These are phyloP conservation scores for Eupithecia centaureata DNA, from an alignment of 2,888 invertebrate genomes.

Conservation along the genomic window DNA sequence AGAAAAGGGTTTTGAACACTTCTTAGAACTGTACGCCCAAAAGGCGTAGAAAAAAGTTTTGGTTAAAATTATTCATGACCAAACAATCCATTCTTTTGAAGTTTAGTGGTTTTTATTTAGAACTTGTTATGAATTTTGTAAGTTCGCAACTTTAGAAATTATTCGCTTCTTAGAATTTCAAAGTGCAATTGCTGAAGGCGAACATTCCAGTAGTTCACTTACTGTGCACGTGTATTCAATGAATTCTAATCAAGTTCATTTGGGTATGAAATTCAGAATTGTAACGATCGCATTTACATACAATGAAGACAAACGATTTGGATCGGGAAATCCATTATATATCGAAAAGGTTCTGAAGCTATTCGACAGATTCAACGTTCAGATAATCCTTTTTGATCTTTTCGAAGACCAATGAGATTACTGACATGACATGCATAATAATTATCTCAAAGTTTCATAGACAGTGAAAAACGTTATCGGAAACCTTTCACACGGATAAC, in stretches of 20 bases:
- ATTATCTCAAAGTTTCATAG: not conserved
- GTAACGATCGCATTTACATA: constrained; percentile 43
- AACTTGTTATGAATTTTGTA: constrained; percentile 31
- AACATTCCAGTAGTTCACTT: constrained; percentile 49
- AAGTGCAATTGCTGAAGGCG: constrained; percentile 55
- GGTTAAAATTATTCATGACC: constrained; percentile 53
- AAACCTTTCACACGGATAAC: constrained; percentile 36
- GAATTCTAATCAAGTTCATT: constrained; percentile 55
- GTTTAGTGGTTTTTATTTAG: constrained; percentile 47
- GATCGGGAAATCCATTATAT: constrained; percentile 16
- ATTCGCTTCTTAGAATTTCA: constrained; percentile 59
- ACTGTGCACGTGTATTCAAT: constrained; percentile 45
- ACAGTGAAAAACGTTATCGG: constrained; percentile 26
- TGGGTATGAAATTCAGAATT: constrained; percentile 44
- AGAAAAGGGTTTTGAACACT: constrained; percentile 65
- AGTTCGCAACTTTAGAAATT: constrained; percentile 48
- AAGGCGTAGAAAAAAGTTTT: constrained; percentile 52
- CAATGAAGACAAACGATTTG: constrained; percentile 39
- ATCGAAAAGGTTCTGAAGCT: constrained; percentile 7
- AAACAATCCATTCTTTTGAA: constrained; percentile 51
- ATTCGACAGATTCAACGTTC: not conserved
- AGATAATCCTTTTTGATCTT: not conserved
- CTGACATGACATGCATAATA: not conserved
- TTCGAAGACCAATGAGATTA: not conserved
- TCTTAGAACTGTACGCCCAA: constrained; percentile 60